Evolutionary conservation across 2,113 vertebrate genomes (phyloP).

Genomic region (Zingel zingel): DNA sequence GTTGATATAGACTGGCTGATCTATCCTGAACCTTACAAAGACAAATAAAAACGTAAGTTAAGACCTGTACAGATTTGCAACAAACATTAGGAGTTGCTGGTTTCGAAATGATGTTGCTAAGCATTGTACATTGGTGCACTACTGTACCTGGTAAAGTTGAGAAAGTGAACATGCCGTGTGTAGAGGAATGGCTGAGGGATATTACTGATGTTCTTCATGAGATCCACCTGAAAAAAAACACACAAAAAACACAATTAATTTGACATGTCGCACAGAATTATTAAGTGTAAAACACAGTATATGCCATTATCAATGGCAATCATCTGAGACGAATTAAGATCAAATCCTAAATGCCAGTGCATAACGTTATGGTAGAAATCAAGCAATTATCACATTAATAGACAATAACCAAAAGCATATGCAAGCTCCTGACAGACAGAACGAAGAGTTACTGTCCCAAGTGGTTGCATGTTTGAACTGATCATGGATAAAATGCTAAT

Average conservation of each 20-base stretch:
- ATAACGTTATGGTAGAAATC: background rate
- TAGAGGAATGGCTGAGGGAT: constrained; percentile 97
- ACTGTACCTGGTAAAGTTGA: constrained; percentile 96
- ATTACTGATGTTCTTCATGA: constrained; percentile 97
- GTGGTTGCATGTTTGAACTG: background rate
- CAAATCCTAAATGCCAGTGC: background rate
- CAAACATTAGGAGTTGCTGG: background rate
- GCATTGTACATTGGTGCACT: background rate
- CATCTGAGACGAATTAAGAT: background rate
- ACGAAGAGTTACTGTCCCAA: background rate
- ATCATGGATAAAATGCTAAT: background rate
- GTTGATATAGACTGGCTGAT: constrained; percentile 98
- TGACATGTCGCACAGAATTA: background rate
- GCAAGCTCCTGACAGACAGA: background rate
- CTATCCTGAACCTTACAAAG: constrained; percentile 92
- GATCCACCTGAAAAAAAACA: constrained; percentile 88
- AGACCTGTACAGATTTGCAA: background rate
- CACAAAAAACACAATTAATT: background rate
- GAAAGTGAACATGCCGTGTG: constrained; percentile 98
- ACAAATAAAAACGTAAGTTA: background rate
- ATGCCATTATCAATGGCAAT: background rate
- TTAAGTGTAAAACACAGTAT: background rate
- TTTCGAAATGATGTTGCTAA: background rate
- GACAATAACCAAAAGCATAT: constrained; percentile 41
- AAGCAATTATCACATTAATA: constrained; percentile 24